These are phyloP conservation scores for Drosophila sechellia DNA, from an alignment of 1,140 invertebrate species.

Conservation along the genomic window DNA sequence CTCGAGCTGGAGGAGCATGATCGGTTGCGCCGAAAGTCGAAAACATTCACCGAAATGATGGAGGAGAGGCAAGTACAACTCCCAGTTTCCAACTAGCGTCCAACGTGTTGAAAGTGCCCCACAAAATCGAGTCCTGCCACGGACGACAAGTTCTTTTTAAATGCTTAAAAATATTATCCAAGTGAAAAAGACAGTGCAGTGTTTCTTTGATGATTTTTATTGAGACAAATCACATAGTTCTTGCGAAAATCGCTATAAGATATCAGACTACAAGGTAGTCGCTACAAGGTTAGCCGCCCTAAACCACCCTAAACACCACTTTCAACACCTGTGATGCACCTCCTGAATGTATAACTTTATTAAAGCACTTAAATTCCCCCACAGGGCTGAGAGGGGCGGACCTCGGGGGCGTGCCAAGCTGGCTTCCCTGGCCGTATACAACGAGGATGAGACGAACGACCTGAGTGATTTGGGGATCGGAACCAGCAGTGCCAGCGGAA, in stretches of 20 bases:
- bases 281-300: neutral
- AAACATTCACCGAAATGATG: conserved; percentile 97
- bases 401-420: conserved; percentile 84
- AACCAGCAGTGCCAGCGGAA: conserved; percentile 90
- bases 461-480: conserved; percentile 92
- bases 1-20: conserved; percentile 91
- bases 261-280: no score
- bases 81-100: neutral
- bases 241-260: no score
- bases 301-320: neutral
- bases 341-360: neutral
- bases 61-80: conserved; percentile 90
- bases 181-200: no score
- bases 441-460: conserved; percentile 92
- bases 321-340: no score
- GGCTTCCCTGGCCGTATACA: conserved; percentile 88
- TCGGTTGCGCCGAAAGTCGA: conserved; percentile 90
- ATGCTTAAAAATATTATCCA: no score
- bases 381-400: conserved; percentile 86
- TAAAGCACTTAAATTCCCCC: neutral
- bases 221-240: no score
- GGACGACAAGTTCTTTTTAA: no score
- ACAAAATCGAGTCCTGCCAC: neutral
- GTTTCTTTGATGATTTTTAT: no score
- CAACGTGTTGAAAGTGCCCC: neutral